Evolutionary conservation across 1,140 invertebrate species (phyloP).

Genomic region (Drosophila arizonae): DNA sequence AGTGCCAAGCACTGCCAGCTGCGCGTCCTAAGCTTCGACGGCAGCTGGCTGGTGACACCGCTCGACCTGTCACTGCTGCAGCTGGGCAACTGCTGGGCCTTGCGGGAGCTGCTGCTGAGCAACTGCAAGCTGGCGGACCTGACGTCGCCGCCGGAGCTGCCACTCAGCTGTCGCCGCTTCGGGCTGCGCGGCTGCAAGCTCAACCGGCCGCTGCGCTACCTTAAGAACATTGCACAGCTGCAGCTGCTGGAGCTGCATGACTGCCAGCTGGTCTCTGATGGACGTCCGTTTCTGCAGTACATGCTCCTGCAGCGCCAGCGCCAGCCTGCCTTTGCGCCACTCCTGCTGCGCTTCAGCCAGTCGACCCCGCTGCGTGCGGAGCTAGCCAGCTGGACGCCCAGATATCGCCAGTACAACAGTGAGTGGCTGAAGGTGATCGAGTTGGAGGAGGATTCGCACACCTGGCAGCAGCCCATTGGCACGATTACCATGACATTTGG

Average conservation of each 20-base stretch:
- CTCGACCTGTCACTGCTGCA: constrained; percentile 33
- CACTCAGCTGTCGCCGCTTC: constrained; percentile 35
- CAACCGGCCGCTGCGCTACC: neutral
- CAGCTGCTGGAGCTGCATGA: constrained; percentile 32
- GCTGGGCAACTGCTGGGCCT: constrained; percentile 44
- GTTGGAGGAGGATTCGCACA: neutral
- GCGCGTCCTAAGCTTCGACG: constrained; percentile 36
- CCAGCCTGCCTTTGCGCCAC: neutral
- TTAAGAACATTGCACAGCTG: constrained; percentile 17
- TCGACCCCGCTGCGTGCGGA: constrained; percentile 35
- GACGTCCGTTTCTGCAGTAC: neutral
- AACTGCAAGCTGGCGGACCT: constrained; percentile 39
- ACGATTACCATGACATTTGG: constrained; percentile 51
- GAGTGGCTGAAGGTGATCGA: constrained; percentile 41
- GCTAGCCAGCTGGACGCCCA: constrained; percentile 19
- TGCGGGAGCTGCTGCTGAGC: constrained; percentile 42
- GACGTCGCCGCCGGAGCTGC: constrained; percentile 6
- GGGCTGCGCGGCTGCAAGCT: constrained; percentile 33
- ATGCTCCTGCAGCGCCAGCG: constrained; percentile 19
- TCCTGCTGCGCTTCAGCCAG: constrained; percentile 30
- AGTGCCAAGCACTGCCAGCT: constrained; percentile 33
- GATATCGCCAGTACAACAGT: neutral
- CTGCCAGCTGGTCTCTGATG: constrained; percentile 9
- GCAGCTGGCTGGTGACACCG: constrained; percentile 32
- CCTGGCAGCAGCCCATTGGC: constrained; percentile 30